Evolutionary conservation across 2,113 vertebrate genomes (phyloP), one percentile per base, ranked within the genome.

Genomic region (Urocynchramus pylzowi): DNA sequence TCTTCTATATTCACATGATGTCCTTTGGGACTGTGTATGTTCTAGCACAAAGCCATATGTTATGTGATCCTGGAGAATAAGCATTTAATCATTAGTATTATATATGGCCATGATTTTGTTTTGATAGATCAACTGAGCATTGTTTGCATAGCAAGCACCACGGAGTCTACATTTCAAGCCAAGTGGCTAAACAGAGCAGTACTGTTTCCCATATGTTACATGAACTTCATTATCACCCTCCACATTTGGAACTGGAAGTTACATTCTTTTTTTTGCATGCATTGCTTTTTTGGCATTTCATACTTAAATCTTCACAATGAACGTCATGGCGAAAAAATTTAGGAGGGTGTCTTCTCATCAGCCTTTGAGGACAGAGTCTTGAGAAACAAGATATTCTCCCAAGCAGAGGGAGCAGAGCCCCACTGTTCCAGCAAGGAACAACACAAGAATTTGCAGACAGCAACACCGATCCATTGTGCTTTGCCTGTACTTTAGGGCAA

Each of bases 81-180:
- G 61, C 28, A 52, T 90, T 96, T 87, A 89, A 78, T 77, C 1
- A 0, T 91, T 89, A 35, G 19, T 70, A 8, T 91, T 81, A 61
- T 61, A 30, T 73, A 47, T 11, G 9, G 45, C 26, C 28, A 42
- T 19, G 35, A 16, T 75, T 81, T 78, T 89, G 50, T 84, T 92
- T 69, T 69, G 75, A 82, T 90, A 64, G 86, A 86, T 92, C 84
- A 70, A 31, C 31, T 52, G 53, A 87, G 74, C 64, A 88, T 96
- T 94, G 67, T 96, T 96, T 95, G 76, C 84, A 91, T 68, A 90
- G 92, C 71, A 80, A 94, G 78, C 87, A 91, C 86, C 76, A n/a
- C 13, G 49, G 64, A 94, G 89, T 83, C 94, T 81, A 85, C 54
- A 65, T 53, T 88, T 75, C 73, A 90, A 84, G 87, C 94, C 89